Evolutionary conservation across 2,888 invertebrate species (phyloP).

Genomic region (Hirtodrosophila alboralis): DNA sequence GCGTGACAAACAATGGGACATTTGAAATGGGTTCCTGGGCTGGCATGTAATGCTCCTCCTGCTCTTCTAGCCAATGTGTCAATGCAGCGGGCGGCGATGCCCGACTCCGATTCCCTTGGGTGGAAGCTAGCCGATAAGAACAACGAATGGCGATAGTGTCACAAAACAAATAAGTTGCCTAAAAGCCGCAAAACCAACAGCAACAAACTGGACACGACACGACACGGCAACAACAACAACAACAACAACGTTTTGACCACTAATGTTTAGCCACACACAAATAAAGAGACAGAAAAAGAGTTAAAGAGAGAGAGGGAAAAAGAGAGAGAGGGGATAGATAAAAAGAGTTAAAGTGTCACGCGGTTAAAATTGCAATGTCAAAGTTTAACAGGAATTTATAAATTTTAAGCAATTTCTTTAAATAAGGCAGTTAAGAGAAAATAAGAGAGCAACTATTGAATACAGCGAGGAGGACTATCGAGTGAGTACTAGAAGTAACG

Average conservation of each 20-base stretch:
- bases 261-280: slow-evolving; percentile 73
- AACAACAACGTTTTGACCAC: slow-evolving; percentile 71
- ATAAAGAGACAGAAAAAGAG: slow-evolving; percentile 29
- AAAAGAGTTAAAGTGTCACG: slow-evolving; percentile 26
- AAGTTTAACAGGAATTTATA: slow-evolving; percentile 31
- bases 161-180: slow-evolving; percentile 76
- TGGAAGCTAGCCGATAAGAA: slow-evolving; percentile 52
- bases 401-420: slow-evolving; percentile 7
- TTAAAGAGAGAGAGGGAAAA: slow-evolving; percentile 9
- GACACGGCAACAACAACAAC: slow-evolving; percentile 31
- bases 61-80: slow-evolving; percentile 54
- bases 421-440: neutral
- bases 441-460: neutral
- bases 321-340: neutral
- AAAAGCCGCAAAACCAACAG: slow-evolving; percentile 71
- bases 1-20: slow-evolving; percentile 63
- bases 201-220: slow-evolving; percentile 52
- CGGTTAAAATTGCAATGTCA: slow-evolving; percentile 53
- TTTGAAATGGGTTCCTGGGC: slow-evolving; percentile 56
- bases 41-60: slow-evolving; percentile 33
- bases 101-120: slow-evolving; percentile 35
- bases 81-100: slow-evolving; percentile 31
- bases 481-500: neutral
- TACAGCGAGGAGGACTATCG: neutral
- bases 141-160: slow-evolving; percentile 65